Evolutionary conservation across 2,888 invertebrate genomes (phyloP).

Genomic region (Calephelis perditalis): DNA sequence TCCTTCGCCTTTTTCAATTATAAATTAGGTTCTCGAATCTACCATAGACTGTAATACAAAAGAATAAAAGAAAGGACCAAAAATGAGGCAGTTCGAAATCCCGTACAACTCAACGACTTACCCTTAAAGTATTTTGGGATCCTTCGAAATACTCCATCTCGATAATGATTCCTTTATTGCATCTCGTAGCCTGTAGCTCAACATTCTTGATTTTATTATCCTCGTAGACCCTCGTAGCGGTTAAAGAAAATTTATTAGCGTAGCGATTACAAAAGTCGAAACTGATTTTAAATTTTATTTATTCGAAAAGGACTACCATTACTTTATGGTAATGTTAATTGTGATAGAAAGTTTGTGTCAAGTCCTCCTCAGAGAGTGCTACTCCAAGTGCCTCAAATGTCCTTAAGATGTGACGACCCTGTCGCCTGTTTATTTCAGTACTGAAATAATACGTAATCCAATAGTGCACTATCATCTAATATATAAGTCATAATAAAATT

Average conservation of each 20-base stretch:
- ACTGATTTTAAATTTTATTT: conserved; percentile 5
- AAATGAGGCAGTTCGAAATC: conserved; percentile 19
- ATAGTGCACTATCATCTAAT: too few relatives aligned
- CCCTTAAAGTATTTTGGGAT: conserved; percentile 33
- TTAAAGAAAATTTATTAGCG: conserved; percentile 8
- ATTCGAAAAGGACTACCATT: background rate
- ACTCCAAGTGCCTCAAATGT: too few relatives aligned
- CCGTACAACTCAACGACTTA: conserved; percentile 26
- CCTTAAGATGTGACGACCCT: too few relatives aligned
- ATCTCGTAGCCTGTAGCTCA: conserved; percentile 33
- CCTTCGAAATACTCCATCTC: conserved; percentile 37
- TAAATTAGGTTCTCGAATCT: background rate
- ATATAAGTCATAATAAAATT: too few relatives aligned
- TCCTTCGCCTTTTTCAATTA: too few relatives aligned
- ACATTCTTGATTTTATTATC: conserved; percentile 44
- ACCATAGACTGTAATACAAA: background rate
- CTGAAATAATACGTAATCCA: too few relatives aligned
- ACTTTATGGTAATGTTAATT: too few relatives aligned
- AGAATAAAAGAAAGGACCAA: conserved; percentile 9
- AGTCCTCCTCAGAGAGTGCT: too few relatives aligned
- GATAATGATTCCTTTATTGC: conserved; percentile 45
- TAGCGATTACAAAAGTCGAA: conserved; percentile 2
- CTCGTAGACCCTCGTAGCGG: conserved; percentile 9
- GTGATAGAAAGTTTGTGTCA: too few relatives aligned
- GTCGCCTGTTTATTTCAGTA: too few relatives aligned